These are phyloP conservation scores for Diaphora mendica DNA, from an alignment of 2,888 invertebrate genomes.

Conservation along the genomic window DNA sequence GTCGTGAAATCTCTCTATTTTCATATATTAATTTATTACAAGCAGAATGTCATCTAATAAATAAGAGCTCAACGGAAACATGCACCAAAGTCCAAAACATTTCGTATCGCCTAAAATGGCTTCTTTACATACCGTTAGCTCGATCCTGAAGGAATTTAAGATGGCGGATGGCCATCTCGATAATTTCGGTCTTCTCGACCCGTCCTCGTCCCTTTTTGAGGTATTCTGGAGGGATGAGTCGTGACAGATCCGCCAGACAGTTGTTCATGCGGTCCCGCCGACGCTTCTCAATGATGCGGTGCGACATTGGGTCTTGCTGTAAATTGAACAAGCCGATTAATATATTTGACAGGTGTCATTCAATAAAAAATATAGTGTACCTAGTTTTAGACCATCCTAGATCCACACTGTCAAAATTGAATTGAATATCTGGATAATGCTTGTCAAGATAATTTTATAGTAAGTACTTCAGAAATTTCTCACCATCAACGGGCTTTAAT, in stretches of 20 bases:
- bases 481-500: too few relatives aligned
- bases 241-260: slow-evolving; percentile 96
- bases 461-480: neutral
- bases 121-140: slow-evolving; percentile 75
- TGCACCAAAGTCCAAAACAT: neutral
- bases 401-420: neutral
- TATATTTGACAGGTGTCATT: neutral
- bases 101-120: neutral
- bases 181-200: slow-evolving; percentile 99
- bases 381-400: neutral
- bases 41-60: neutral
- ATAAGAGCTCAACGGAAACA: neutral
- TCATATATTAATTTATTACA: neutral
- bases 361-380: neutral
- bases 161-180: slow-evolving; percentile 98
- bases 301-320: slow-evolving; percentile 98
- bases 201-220: slow-evolving; percentile 97
- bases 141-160: slow-evolving; percentile 95
- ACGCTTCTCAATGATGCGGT: slow-evolving; percentile 98
- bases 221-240: slow-evolving; percentile 96
- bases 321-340: slow-evolving; percentile 43
- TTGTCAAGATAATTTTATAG: neutral
- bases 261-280: slow-evolving; percentile 99
- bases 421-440: neutral
- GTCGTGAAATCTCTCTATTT: neutral